Evolutionary conservation across 2,888 invertebrate species (phyloP).

Genomic region (Linyphia triangularis): DNA sequence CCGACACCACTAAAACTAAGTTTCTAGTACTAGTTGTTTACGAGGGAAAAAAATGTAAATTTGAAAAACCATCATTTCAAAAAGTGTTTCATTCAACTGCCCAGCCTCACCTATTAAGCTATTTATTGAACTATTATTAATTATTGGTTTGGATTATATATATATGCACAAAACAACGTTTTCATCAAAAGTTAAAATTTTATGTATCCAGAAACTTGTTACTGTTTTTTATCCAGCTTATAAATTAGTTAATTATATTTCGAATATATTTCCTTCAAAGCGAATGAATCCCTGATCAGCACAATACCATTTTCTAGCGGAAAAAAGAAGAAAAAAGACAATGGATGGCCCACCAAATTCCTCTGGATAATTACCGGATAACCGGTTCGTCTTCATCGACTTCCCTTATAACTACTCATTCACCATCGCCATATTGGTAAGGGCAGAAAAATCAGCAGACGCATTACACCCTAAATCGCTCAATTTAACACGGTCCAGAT

Average conservation of each 20-base stretch:
- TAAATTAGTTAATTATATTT: neutral
- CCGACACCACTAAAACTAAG: too few relatives aligned
- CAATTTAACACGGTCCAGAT: constrained; percentile 8
- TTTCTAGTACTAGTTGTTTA: too few relatives aligned
- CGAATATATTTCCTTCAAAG: neutral
- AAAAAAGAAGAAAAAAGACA: neutral
- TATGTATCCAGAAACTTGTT: too few relatives aligned
- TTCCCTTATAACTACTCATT: constrained; percentile 3
- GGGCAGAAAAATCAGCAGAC: neutral
- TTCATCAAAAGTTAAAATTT: neutral
- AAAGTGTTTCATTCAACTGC: too few relatives aligned
- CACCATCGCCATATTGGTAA: neutral
- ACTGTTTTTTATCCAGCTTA: too few relatives aligned
- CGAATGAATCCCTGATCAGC: neutral
- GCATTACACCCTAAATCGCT: constrained; percentile 3
- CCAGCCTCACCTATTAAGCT: too few relatives aligned
- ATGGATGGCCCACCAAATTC: neutral
- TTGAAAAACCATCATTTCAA: too few relatives aligned
- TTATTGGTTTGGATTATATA: too few relatives aligned
- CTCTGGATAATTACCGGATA: neutral
- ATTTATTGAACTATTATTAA: too few relatives aligned
- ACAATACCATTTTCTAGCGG: neutral
- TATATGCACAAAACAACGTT: too few relatives aligned
- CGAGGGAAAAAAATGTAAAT: too few relatives aligned
- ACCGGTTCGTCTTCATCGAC: neutral